Conservation (phyloP, 2,797 vertebrate genomes). For the Dromococcyx pavoninus region DNA sequence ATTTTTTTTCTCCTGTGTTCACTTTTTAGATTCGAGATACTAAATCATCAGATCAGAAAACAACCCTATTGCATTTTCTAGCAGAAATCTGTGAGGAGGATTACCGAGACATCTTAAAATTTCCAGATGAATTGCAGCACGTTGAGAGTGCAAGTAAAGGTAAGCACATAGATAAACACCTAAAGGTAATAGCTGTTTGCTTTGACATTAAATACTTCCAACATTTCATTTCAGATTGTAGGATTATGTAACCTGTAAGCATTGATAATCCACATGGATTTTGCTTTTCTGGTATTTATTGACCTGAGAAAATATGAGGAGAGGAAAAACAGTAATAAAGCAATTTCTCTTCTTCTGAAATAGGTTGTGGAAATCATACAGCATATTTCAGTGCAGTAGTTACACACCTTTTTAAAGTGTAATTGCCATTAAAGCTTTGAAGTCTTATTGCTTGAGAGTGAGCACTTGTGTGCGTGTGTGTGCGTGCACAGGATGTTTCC, state of each 20-base stretch:
- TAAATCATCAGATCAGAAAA: constrained; percentile 91
- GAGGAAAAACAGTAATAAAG: neutral
- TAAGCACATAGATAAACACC: constrained; percentile 56
- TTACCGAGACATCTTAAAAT: constrained; percentile 86
- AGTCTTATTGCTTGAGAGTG: neutral
- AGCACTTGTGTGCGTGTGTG: rapidly evolving
- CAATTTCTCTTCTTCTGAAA: neutral
- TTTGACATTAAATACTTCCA: neutral
- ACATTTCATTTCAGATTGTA: neutral
- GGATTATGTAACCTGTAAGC: constrained; percentile 3
- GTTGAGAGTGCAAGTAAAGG: constrained; percentile 95
- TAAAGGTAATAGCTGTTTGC: neutral
- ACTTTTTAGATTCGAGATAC: constrained; percentile 90
- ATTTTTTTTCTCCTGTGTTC: neutral
- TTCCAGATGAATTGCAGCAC: constrained; percentile 92
- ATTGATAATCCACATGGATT: neutral
- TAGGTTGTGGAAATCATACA: neutral
- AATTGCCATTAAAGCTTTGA: neutral
- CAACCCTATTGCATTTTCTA: constrained; percentile 92
- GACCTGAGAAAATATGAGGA: neutral
- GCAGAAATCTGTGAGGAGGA: constrained; percentile 91
- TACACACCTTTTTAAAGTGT: neutral
- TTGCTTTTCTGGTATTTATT: neutral
- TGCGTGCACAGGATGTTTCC: neutral
- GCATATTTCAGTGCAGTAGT: neutral